Conservation (phyloP, 2,113 vertebrate genomes). For the Zosterops lateralis region DNA sequence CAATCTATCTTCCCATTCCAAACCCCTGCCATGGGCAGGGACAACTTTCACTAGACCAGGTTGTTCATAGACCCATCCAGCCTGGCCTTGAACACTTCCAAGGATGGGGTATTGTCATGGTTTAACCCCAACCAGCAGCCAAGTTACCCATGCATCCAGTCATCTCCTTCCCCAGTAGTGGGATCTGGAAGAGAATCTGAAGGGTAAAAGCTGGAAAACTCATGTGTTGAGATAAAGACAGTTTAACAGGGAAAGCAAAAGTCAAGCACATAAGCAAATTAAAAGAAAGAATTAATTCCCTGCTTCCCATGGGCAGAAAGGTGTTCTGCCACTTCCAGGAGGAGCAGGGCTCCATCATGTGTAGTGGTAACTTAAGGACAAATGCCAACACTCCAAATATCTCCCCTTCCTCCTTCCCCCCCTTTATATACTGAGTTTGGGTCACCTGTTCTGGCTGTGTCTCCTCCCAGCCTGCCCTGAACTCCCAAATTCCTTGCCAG, state of each 20-base stretch:
- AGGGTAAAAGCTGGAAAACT: background rate
- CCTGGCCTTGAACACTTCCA: background rate
- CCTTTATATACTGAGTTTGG: background rate
- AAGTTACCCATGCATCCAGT: no score
- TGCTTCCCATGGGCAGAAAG: background rate
- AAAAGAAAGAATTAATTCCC: background rate
- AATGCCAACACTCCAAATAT: background rate
- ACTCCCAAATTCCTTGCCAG: rapidly evolving
- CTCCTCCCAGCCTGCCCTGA: rapidly evolving
- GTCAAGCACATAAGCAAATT: background rate
- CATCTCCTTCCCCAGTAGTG: no score
- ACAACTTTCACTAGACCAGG: background rate
- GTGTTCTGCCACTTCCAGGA: background rate
- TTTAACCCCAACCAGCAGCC: background rate
- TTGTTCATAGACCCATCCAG: background rate
- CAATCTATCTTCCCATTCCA: background rate
- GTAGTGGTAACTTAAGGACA: background rate
- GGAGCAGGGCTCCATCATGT: no score
- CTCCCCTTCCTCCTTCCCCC: background rate
- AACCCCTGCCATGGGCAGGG: background rate
- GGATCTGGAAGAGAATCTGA: background rate
- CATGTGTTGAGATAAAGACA: background rate
- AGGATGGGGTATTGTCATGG: background rate
- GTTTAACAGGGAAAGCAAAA: background rate
- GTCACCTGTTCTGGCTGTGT: background rate